Conservation (phyloP, 2,797 vertebrate genomes). For the Notamacropus eugenii region DNA sequence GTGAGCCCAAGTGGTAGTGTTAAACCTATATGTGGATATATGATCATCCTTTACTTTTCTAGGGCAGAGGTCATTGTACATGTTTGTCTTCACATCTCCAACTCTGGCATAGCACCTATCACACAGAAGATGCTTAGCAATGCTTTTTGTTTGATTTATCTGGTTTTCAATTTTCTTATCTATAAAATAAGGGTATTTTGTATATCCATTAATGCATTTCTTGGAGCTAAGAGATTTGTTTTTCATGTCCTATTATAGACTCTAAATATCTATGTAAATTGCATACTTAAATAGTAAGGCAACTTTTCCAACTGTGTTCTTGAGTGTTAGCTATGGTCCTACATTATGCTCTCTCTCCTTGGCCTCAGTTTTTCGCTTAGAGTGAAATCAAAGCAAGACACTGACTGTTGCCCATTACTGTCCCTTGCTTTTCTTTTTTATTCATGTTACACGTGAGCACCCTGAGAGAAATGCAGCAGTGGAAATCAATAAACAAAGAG, state of each 20-base stretch:
- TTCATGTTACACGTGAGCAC: not conserved
- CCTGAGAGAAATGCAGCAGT: conserved; percentile 38
- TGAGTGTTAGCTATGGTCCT: conserved; percentile 28
- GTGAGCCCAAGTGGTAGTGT: not conserved
- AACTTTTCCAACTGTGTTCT: conserved; percentile 59
- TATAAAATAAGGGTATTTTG: conserved; percentile 22
- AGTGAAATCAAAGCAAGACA: conserved; percentile 57
- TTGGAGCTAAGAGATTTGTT: not conserved
- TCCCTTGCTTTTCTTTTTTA: conserved; percentile 61
- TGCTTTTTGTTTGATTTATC: conserved; percentile 30
- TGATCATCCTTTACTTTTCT: not conserved
- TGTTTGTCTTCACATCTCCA: not conserved
- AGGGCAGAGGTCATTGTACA: not conserved
- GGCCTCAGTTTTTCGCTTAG: conserved; percentile 69
- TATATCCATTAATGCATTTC: not conserved
- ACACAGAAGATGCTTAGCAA: conserved; percentile 42
- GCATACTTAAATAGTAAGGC: conserved; percentile 36
- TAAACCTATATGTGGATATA: not conserved
- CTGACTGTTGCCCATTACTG: conserved; percentile 51
- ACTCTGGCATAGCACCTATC: not conserved
- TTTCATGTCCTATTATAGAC: conserved; percentile 34
- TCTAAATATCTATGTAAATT: conserved; percentile 53
- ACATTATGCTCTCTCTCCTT: not conserved
- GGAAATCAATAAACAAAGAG: conserved; percentile 41
- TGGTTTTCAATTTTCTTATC: conserved; percentile 25